A percentile compares a stretch with the other conserved stretches of the same genome.
These are phyloP conservation scores for Lepisosteus oculatus DNA, from an alignment of 2,113 vertebrate species.

Conservation along the genomic window DNA sequence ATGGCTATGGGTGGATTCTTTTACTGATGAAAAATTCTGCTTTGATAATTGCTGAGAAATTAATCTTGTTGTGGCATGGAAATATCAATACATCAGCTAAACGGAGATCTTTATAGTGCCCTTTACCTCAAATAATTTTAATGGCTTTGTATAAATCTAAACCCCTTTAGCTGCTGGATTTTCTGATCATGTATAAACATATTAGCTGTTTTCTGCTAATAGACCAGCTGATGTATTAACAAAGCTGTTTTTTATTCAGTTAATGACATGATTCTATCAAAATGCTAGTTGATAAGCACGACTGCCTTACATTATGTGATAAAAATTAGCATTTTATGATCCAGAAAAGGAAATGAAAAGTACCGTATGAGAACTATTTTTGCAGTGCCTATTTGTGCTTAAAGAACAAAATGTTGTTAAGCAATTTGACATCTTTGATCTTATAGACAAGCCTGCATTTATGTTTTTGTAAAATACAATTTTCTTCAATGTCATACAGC, in stretches of 20 bases:
- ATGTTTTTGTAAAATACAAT: too few species aligned
- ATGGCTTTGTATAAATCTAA: background rate
- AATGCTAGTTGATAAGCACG: too few species aligned
- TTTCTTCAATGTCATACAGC: too few species aligned
- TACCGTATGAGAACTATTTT: too few species aligned
- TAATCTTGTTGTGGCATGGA: slow-evolving; percentile 14
- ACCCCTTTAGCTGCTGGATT: background rate
- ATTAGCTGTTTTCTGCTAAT: background rate
- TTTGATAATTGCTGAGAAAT: slow-evolving; percentile 26
- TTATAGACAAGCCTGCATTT: too few species aligned
- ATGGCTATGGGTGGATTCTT: slow-evolving; percentile 15
- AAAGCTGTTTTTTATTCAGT: background rate
- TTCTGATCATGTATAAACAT: background rate
- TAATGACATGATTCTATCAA: too few species aligned
- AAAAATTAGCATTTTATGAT: too few species aligned
- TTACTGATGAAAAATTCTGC: slow-evolving; percentile 11
- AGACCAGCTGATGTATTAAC: background rate
- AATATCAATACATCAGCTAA: slow-evolving; percentile 25
- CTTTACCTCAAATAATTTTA: slow-evolving; percentile 3
- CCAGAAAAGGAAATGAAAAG: too few species aligned
- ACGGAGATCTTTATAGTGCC: slow-evolving; percentile 14
- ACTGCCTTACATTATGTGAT: too few species aligned
- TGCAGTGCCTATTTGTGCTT: too few species aligned
- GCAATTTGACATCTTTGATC: too few species aligned
- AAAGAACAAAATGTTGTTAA: too few species aligned